Evolutionary conservation across 2,888 invertebrate species (phyloP).

Genomic region (Drosophila cyrtoloma): DNA sequence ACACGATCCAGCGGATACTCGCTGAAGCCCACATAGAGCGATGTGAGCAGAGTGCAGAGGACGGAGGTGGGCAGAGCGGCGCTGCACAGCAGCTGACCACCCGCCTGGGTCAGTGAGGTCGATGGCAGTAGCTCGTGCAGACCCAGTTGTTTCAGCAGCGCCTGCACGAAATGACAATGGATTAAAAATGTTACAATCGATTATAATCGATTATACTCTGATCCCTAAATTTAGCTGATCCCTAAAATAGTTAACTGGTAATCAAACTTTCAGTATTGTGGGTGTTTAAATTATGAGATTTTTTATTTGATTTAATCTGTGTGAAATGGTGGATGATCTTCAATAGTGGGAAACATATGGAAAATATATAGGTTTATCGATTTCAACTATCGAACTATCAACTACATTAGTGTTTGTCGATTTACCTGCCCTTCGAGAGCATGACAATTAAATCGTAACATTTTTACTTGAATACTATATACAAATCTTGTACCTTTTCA

Average conservation of each 20-base stretch:
- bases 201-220: neutral
- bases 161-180: constrained; percentile 47
- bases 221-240: neutral
- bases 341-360: neutral
- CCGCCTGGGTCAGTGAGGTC: constrained; percentile 82
- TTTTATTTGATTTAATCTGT: neutral
- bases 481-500: neutral
- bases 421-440: neutral
- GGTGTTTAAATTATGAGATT: neutral
- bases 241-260: neutral
- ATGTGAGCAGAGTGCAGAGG: constrained; percentile 80
- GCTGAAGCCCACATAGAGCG: constrained; percentile 83
- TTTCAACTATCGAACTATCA: neutral
- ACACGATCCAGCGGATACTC: constrained; percentile 84
- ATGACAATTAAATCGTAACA: neutral
- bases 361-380: neutral
- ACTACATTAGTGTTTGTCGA: neutral
- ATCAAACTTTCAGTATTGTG: neutral
- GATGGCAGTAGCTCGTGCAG: constrained; percentile 82
- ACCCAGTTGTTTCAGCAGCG: constrained; percentile 82
- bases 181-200: neutral
- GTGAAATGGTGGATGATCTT: neutral
- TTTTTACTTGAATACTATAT: neutral
- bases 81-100: constrained; percentile 80
- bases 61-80: constrained; percentile 78